Percentiles rank a stretch among this genome's conserved stretches.
These are phyloP conservation scores for Oscheius sp. DNA, from an alignment of 2,888 invertebrate species.

Conservation along the genomic window DNA sequence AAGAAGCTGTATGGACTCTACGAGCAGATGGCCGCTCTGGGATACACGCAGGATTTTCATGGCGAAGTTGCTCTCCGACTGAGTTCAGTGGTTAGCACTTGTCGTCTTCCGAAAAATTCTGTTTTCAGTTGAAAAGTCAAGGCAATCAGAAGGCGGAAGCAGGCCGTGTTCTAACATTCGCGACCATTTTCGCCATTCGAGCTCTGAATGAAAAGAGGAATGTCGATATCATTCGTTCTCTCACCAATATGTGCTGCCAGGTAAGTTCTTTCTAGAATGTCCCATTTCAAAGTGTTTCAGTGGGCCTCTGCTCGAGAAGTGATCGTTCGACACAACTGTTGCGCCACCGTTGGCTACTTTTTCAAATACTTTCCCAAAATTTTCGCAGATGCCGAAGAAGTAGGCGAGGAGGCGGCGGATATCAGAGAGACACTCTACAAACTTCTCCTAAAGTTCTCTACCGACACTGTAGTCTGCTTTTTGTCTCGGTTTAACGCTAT, in stretches of 20 bases:
- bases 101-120: neutral
- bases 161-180: neutral
- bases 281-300: neutral
- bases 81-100: neutral
- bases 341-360: neutral
- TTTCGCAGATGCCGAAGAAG: slow-evolving; percentile 1
- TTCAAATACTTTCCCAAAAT: neutral
- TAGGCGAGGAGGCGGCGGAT: neutral
- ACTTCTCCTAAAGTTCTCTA: neutral
- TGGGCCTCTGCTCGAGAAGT: neutral
- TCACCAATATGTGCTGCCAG: neutral
- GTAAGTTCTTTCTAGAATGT: neutral
- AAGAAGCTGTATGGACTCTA: neutral
- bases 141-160: neutral
- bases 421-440: neutral
- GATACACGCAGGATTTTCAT: neutral
- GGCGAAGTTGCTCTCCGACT: slow-evolving; percentile 4
- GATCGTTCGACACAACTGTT: neutral
- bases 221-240: neutral
- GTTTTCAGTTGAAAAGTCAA: neutral
- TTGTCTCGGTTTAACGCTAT: neutral
- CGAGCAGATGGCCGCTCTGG: neutral
- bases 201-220: neutral
- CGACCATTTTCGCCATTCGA: neutral
- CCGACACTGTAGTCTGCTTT: neutral